Percentiles rank a stretch among this genome's conserved stretches.
Evolutionary conservation across 2,888 invertebrate genomes (phyloP).

Genomic region (Podotricha telesiphe): DNA sequence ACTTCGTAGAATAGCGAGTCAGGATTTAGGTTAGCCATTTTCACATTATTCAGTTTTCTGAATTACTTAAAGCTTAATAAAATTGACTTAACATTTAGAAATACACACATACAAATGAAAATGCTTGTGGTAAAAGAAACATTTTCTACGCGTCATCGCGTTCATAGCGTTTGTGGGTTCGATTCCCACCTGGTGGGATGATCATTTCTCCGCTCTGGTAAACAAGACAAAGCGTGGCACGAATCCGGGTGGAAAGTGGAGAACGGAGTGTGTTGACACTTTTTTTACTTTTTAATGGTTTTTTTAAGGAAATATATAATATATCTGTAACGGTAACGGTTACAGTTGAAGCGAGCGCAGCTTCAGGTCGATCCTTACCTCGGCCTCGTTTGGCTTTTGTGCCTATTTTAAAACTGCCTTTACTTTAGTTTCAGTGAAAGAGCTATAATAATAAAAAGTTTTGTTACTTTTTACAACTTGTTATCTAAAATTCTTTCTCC

Average conservation of each 20-base stretch:
- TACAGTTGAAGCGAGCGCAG: conserved; percentile 13
- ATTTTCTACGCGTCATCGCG: too few relatives aligned
- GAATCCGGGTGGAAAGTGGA: too few relatives aligned
- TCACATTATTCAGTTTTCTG: neutral
- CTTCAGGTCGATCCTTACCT: conserved; percentile 27
- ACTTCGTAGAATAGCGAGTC: conserved; percentile 10
- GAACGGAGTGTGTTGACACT: too few relatives aligned
- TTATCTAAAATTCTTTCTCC: neutral
- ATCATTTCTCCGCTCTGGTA: too few relatives aligned
- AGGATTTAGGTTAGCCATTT: conserved; percentile 10
- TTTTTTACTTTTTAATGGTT: neutral
- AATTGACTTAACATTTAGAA: neutral
- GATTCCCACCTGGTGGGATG: too few relatives aligned
- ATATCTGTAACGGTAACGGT: neutral
- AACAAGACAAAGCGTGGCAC: too few relatives aligned
- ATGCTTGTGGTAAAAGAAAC: too few relatives aligned
- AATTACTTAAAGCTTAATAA: conserved; percentile 1
- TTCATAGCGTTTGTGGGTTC: too few relatives aligned
- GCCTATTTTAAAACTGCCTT: conserved; percentile 31
- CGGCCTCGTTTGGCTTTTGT: conserved; percentile 30
- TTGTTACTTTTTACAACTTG: conserved; percentile 8
- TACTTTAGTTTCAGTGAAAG: conserved; percentile 19
- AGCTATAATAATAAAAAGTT: conserved; percentile 17
- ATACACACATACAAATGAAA: too few relatives aligned
- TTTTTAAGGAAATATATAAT: conserved; percentile 7